Evolutionary conservation across 1,140 invertebrate genomes (phyloP).

Genomic region (Lasaia peninsularis): DNA sequence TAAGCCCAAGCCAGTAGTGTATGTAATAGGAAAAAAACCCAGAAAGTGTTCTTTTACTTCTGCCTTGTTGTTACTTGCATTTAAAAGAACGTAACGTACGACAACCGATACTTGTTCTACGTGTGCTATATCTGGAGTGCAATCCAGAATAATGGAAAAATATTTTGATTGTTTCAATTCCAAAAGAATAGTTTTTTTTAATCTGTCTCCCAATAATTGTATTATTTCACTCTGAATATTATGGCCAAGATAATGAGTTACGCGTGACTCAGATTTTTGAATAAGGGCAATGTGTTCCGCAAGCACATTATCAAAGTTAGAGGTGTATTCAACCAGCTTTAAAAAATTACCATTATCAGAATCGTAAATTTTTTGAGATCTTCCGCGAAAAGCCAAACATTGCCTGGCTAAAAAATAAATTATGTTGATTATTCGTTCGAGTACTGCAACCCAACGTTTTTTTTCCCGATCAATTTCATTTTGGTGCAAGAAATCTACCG

Average conservation of each 20-base stretch:
- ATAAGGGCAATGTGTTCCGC: neutral
- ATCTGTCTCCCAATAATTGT: neutral
- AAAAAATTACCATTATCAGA: neutral
- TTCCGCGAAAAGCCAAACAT: neutral
- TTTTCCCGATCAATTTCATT: neutral
- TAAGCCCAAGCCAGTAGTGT: neutral
- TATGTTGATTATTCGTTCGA: neutral
- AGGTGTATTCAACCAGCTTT: neutral
- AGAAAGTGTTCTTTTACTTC: constrained; percentile 16
- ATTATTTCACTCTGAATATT: neutral
- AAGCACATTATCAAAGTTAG: neutral
- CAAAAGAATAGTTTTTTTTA: neutral
- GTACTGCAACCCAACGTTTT: neutral
- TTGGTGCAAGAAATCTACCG: neutral
- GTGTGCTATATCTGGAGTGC: constrained; percentile 8
- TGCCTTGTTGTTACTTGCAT: constrained; percentile 1
- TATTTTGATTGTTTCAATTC: constrained; percentile 4
- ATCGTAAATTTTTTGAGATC: neutral
- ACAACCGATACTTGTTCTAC: constrained; percentile 14
- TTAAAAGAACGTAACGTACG: constrained; percentile 15
- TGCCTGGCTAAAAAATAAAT: neutral
- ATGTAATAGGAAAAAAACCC: constrained; percentile 14
- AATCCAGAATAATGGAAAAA: constrained; percentile 14
- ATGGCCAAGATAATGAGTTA: neutral
- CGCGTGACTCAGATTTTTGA: neutral